Evolutionary conservation across 2,888 invertebrate genomes (phyloP).

Genomic region (Pherbina coryleti): DNA sequence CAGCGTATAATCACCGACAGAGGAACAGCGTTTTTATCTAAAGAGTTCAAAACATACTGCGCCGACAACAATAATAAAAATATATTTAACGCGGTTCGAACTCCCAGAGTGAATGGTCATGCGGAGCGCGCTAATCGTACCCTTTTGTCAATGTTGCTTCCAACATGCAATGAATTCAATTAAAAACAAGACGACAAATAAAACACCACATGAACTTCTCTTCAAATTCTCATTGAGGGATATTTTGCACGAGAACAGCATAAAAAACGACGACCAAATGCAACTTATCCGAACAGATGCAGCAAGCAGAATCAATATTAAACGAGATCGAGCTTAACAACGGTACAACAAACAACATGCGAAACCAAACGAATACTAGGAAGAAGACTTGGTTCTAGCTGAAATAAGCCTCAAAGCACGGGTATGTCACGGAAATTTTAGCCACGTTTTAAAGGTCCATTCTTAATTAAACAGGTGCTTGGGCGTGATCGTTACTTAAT

Average conservation of each 20-base stretch:
- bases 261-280: background rate
- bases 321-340: constrained; percentile 30
- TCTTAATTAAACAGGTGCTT: constrained; percentile 44
- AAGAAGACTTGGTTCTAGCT: constrained; percentile 37
- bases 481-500: constrained; percentile 49
- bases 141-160: background rate
- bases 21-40: background rate
- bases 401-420: constrained; percentile 37
- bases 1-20: constrained; percentile 50
- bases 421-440: constrained; percentile 48
- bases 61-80: background rate
- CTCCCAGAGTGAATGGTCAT: constrained; percentile 14
- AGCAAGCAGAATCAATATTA: constrained; percentile 13
- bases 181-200: background rate
- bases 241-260: no score
- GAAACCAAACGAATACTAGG: constrained; percentile 40
- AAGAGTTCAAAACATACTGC: constrained; percentile 4
- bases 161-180: background rate
- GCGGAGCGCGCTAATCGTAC: background rate
- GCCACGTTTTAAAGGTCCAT: constrained; percentile 49
- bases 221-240: background rate
- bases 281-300: background rate
- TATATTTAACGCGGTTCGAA: background rate
- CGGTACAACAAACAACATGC: constrained; percentile 26
- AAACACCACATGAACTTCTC: background rate